Percentiles rank a stretch among this genome's conserved stretches.
Evolutionary conservation across 2,888 invertebrate genomes (phyloP).

Genomic region (Pterobdella sp.): DNA sequence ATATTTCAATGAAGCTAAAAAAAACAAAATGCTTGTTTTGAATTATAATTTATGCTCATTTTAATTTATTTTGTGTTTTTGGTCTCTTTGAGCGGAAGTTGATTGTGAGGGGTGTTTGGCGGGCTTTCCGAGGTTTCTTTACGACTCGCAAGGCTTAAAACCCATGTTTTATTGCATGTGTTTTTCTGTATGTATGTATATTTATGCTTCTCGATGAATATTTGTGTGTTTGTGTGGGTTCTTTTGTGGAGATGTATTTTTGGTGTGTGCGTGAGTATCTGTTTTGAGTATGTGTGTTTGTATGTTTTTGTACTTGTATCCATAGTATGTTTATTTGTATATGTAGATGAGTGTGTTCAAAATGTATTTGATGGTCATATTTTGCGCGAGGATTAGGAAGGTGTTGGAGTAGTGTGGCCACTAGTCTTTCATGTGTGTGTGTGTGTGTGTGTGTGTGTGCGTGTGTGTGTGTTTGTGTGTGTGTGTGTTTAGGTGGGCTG

Average conservation of each 20-base stretch:
- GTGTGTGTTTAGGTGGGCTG: not conserved
- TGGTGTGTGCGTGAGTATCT: not conserved
- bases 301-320: not conserved
- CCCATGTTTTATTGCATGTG: not conserved
- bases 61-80: no score
- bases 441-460: not conserved
- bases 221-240: not conserved
- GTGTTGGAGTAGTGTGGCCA: no score
- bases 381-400: no score
- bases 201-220: no score
- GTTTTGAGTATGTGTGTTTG: not conserved
- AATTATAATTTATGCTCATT: no score
- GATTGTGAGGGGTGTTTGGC: no score
- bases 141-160: not conserved
- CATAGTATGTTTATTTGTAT: not conserved
- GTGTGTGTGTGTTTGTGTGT: not conserved
- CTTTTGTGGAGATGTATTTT: no score
- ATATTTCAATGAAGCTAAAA: no score
- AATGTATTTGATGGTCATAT: not conserved
- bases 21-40: no score
- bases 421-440: not conserved
- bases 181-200: no score
- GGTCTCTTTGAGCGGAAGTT: no score
- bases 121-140: no score
- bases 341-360: not conserved